Evolutionary conservation across 2,797 vertebrate species (phyloP), one percentile per base, ranked within the genome.

Genomic region (Chrosomus eos): DNA sequence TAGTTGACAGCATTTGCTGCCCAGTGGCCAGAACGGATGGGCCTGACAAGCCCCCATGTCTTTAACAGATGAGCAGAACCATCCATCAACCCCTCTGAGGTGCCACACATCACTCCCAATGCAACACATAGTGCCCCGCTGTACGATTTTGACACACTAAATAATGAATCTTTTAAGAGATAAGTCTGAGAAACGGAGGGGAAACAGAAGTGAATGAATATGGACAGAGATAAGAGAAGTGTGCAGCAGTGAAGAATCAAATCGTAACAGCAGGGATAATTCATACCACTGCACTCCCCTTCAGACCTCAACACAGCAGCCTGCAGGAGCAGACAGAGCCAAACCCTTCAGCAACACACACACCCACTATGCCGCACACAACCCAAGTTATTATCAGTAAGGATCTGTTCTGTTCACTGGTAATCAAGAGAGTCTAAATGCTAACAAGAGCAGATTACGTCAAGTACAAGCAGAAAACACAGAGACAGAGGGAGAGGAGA

Each of bases 81-180:
- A 89, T 88, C 76, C 62, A 79, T 90, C 87, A 89, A 58, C 78
- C 21, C 45, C 43, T 53, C 19, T 33, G 21, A 73, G 51, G 40
- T 62, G 74, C 68, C 28, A 67, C 85, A 75, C 80, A 88, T 89
- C 85, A 86, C 73, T 87, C 86, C 82, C 11, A 21, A 60, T 7
- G 26, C 38, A 3, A 43, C 21, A 73, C 83, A 86, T 84, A 58
- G 36, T 4, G 60, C 0, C 16, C 16, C 3, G 1, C 72, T 18
- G 51, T 77, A 79, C 28, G 23, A 80, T 68, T 83, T 88, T 87
- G 84, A 83, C 83, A 55, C 4, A 21, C 43, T 88, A 84, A 90
- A 90, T 90, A 89, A 90, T 85, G 70, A 90, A 88, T 85, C 45
- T 51, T 33, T 78, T 66, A 36, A 78, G 82, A 83, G 79, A 88